Conservation (phyloP, 2,888 invertebrate genomes). For the Sinodicranocentrus sp. region DNA sequence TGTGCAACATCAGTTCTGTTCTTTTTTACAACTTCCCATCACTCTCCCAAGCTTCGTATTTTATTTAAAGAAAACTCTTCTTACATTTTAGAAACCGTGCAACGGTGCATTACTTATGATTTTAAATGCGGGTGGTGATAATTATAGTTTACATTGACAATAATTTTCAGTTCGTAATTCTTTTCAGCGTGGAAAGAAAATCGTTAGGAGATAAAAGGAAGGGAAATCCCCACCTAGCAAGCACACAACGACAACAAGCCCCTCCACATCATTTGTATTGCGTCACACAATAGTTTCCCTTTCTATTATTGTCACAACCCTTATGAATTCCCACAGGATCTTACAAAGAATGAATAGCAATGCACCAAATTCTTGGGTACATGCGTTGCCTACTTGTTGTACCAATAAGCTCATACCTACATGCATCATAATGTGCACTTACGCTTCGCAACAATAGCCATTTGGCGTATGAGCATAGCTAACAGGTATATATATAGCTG, state of each 20-base stretch:
- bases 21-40: too few species aligned
- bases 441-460: not conserved
- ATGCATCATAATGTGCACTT: not conserved
- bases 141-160: too few species aligned
- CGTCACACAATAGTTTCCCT: conserved; percentile 36
- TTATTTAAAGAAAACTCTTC: too few species aligned
- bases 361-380: not conserved
- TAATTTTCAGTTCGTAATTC: too few species aligned
- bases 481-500: not conserved
- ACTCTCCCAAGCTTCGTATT: too few species aligned
- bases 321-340: not conserved
- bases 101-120: too few species aligned
- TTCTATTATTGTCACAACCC: not conserved
- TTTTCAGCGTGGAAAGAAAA: too few species aligned
- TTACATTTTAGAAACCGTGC: too few species aligned
- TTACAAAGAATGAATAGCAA: not conserved
- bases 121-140: too few species aligned
- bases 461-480: not conserved
- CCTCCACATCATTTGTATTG: not conserved
- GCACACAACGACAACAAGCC: not conserved
- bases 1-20: too few species aligned
- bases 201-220: not conserved
- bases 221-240: conserved; percentile 37
- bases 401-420: too few species aligned
- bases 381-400: too few species aligned